phyloP scores from a whole-genome alignment of 2,888 invertebrate species.

The Alloscopus bannaensis region DNA sequence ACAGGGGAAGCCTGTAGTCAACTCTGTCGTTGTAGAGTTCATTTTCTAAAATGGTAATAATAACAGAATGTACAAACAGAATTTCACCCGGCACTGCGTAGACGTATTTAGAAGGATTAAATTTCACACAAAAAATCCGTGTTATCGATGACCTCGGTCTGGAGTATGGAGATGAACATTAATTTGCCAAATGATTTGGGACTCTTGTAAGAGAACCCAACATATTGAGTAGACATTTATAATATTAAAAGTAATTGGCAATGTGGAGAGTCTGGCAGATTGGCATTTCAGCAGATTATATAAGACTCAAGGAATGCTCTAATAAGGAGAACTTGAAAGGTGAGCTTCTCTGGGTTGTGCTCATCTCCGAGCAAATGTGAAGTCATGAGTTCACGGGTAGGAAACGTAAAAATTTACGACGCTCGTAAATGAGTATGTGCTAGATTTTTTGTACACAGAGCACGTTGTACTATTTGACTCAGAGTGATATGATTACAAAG shows the following conservation, averaged over 20 bases:
- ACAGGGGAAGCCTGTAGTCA: too few relatives aligned
- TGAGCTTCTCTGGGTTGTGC: not conserved
- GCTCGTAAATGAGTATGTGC: slow-evolving; percentile 40
- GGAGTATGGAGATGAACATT: slow-evolving; percentile 29
- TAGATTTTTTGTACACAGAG: not conserved
- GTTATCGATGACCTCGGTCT: slow-evolving; percentile 50
- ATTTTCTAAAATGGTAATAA: slow-evolving; percentile 19
- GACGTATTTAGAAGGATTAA: too few relatives aligned
- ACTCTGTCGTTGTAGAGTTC: not conserved
- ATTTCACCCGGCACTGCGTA: too few relatives aligned
- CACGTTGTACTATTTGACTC: not conserved
- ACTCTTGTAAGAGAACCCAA: too few relatives aligned
- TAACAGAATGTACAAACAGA: slow-evolving; percentile 29
- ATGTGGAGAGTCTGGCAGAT: slow-evolving; percentile 12
- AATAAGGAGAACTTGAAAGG: slow-evolving; percentile 61
- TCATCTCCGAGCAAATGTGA: too few relatives aligned
- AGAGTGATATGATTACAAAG: not conserved
- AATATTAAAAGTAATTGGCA: slow-evolving; percentile 62
- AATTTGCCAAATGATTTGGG: slow-evolving; percentile 43
- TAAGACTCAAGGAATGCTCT: slow-evolving; percentile 66
- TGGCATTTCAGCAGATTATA: slow-evolving; percentile 60
- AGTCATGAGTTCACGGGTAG: not conserved
- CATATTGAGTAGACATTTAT: slow-evolving; percentile 14
- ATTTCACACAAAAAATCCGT: too few relatives aligned
- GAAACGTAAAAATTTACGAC: slow-evolving; percentile 41